Base-by-base conservation (phyloP, 2,113 vertebrate genomes). In the Tricholaema leucomelas region DNA sequence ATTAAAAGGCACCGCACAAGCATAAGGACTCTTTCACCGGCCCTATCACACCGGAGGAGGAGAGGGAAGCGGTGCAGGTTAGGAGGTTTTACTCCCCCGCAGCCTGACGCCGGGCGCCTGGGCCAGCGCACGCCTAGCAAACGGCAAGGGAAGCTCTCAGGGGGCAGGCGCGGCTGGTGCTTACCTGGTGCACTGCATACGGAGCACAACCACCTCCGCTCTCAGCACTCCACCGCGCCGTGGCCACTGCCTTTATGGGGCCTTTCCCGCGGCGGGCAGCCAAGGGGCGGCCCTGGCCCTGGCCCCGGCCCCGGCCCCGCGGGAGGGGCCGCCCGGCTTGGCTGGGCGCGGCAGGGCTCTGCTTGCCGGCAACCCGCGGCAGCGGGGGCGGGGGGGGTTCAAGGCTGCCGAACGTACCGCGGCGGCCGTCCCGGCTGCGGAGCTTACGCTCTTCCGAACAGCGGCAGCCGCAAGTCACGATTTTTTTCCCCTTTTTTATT, bases 71-170 rank as follows among this genome's bases (percentile, higher is more conserved):
- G 3, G 38, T 0, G 67, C 64, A 2, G 4, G 52, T 4, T 38
- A 0, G 2, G 23, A 12, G n/a, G n/a, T 13, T 31, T 9, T 2
- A 3, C 7, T 6, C 8, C 65, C 65, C 48, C 24, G 0, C 3
- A 4, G 58, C 40, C 36, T 25, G 61, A 4, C 23, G 36, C 54
- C 40, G 21, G 21, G 10, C 4, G 35, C 35, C 33, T 2, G 54
- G 2, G 44, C 10, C 14, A 27, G 17, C 5, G 77, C 52, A 2
- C 52, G 18, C 44, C 38, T 4, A 5, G 24, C 1, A 6, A 2
- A 3, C 8, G 2, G 9, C 4, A 31, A 12, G 54, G 9, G 10
- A 27, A 27, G 25, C 25, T 23, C 21, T 15, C 66, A 9, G 20
- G 44, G 9, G 44, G 18, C 33, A 24, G 28, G 27, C 17, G 35